Evolutionary conservation across 23 tunicate genomes (phyloP), one percentile per base, ranked within the genome.

Genomic region (Botrylloides violaceus): DNA sequence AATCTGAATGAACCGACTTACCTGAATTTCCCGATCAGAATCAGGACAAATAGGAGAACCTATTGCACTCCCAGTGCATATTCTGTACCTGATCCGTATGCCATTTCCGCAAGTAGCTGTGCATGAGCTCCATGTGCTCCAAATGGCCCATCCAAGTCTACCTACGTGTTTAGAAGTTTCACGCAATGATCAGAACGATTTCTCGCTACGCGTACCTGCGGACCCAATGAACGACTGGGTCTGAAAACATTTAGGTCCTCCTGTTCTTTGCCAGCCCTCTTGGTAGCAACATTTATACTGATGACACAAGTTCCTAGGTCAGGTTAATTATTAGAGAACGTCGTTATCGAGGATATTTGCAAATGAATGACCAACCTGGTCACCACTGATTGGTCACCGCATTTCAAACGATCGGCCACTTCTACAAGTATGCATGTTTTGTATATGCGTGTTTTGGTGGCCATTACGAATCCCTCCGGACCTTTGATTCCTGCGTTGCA

Each of bases 41-140:
- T 79, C 86, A 3, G 70, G 75, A 38, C 95, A 87, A 18, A 76
- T 36, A 22, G 61, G 15, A 1, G 79, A 76, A 6, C 82, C 73
- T 32, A 81, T 70, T 20, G 80, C 12, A 22, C 76, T 78, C 1
- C 86, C 85, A 1, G 86, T 87, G 55, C 95, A 87, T 47, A 87
- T 84, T 0, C 95, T 66, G 24, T 49, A 75, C 50, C 95, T 57
- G 19, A 49, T 32, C 48, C 86, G 49, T 1, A 63, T 76, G 60
- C 95, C 95, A 37, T 76, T 80, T 53, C 79, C 57, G 43, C 95
- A 87, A 34, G 95, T 75, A 12, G 27, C 72, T 6, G 95, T 79
- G 61, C 95, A 87, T 36, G 36, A 1, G 22, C 77, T 80, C 95
- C 95, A 87, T 5, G 79, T 58, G 63, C 82, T 80, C 95, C 95